Percentiles rank a stretch among this genome's conserved stretches.
phyloP scores from a whole-genome alignment of 30 jellyfish, hydroid and myxozoan genomes.

The Pseudorhiza aurosa region DNA sequence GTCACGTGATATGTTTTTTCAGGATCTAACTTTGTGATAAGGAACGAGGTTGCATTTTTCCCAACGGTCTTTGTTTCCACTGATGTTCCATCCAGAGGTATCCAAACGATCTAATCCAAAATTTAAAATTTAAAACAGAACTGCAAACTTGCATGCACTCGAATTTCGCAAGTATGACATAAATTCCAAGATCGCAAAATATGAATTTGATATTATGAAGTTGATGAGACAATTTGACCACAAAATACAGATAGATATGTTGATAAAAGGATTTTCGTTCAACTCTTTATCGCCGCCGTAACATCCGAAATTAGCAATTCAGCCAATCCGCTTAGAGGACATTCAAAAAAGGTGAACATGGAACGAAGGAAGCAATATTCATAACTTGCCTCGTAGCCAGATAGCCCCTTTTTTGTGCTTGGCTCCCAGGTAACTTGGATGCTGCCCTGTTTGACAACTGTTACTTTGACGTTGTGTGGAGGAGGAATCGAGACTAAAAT shows the following conservation, averaged over 20 bases:
- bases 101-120: constrained; percentile 51
- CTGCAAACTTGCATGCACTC: not conserved
- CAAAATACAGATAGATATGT: too few relatives aligned
- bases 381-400: constrained; percentile 70
- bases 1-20: constrained; percentile 66
- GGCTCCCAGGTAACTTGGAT: constrained; percentile 81
- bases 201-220: not conserved
- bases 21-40: constrained; percentile 53
- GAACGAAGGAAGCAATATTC: too few relatives aligned
- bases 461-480: constrained; percentile 59
- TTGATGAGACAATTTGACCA: too few relatives aligned
- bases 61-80: constrained; percentile 54
- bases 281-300: too few relatives aligned
- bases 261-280: too few relatives aligned
- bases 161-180: not conserved
- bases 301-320: too few relatives aligned
- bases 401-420: constrained; percentile 13
- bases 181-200: not conserved
- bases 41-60: constrained; percentile 36
- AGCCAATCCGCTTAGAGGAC: too few relatives aligned
- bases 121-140: not conserved
- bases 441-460: constrained; percentile 35
- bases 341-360: too few relatives aligned
- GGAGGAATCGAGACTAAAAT: constrained; percentile 79
- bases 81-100: constrained; percentile 44